Evolutionary conservation across 1,140 invertebrate genomes (phyloP).

Genomic region (Caenorhabditis inopinata): DNA sequence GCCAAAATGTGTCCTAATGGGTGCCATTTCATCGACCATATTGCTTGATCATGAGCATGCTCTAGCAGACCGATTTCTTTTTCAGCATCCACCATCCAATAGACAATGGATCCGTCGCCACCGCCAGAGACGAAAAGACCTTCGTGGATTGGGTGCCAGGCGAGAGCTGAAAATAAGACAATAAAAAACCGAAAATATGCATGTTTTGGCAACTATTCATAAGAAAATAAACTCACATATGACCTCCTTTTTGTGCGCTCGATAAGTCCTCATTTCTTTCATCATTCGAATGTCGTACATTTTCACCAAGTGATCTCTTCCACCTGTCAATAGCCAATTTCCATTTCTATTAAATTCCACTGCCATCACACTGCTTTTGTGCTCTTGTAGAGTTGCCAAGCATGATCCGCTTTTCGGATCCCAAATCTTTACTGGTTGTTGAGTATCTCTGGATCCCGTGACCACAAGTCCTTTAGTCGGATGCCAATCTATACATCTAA

Average conservation of each 20-base stretch:
- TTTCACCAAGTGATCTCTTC: constrained; percentile 93
- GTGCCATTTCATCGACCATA: constrained; percentile 98
- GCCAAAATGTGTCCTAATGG: constrained; percentile 96
- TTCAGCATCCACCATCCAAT: constrained; percentile 93
- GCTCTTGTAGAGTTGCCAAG: constrained; percentile 79
- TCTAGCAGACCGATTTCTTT: constrained; percentile 82
- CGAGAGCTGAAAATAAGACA: constrained; percentile 45
- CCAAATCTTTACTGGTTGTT: constrained; percentile 99
- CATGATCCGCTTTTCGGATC: constrained; percentile 89
- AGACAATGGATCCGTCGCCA: constrained; percentile 93
- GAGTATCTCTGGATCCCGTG: constrained; percentile 98
- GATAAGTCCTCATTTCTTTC: constrained; percentile 87
- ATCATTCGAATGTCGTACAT: constrained; percentile 90
- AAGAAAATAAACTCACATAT: constrained; percentile 73
- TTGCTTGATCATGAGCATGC: constrained; percentile 96
- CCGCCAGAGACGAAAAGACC: constrained; percentile 91
- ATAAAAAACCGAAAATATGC: constrained; percentile 11
- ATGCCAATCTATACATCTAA: constrained; percentile 99
- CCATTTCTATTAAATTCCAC: constrained; percentile 98
- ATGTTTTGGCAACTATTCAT: not conserved
- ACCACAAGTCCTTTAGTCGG: constrained; percentile 92
- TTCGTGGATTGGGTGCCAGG: constrained; percentile 83
- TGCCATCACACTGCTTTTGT: constrained; percentile 99
- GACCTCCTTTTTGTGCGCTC: constrained; percentile 97
- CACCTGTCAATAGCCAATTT: constrained; percentile 98